Conservation (phyloP, 2,888 invertebrate genomes). For the Polymixis lichenea region DNA sequence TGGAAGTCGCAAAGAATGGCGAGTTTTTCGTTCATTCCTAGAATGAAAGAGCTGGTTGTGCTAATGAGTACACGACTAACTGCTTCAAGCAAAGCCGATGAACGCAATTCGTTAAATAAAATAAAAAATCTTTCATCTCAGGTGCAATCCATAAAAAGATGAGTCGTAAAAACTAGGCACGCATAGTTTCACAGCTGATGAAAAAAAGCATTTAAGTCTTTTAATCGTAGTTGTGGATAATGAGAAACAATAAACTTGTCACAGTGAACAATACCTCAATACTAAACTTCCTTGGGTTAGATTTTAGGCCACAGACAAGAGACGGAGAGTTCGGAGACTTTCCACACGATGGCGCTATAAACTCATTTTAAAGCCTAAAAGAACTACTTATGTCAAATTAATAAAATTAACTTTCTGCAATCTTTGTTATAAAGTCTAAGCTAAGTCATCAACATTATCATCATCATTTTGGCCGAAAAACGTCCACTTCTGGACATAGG, state of each 20-base stretch:
- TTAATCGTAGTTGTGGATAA: not conserved
- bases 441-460: no score
- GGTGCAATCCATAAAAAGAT: slow-evolving; percentile 1
- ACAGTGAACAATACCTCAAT: not conserved
- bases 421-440: no score
- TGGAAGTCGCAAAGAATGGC: slow-evolving; percentile 26
- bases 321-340: not conserved
- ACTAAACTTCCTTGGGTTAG: not conserved
- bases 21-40: slow-evolving; percentile 48
- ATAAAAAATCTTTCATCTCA: slow-evolving; percentile 19
- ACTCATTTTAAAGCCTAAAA: not conserved
- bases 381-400: no score
- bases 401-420: not conserved
- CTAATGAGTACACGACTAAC: slow-evolving; percentile 56
- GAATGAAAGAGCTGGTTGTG: slow-evolving; percentile 52
- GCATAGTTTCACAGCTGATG: slow-evolving; percentile 7
- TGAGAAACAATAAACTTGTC: slow-evolving; percentile 14
- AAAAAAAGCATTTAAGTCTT: not conserved
- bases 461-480: no score
- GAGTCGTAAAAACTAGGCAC: not conserved
- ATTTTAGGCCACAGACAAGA: not conserved
- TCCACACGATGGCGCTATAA: not conserved
- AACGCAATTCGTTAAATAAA: slow-evolving; percentile 41
- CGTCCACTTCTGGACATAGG: no score
- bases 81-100: slow-evolving; percentile 40